Base-by-base conservation (phyloP, 2,113 vertebrate species). In the Phaetusa simplex region DNA sequence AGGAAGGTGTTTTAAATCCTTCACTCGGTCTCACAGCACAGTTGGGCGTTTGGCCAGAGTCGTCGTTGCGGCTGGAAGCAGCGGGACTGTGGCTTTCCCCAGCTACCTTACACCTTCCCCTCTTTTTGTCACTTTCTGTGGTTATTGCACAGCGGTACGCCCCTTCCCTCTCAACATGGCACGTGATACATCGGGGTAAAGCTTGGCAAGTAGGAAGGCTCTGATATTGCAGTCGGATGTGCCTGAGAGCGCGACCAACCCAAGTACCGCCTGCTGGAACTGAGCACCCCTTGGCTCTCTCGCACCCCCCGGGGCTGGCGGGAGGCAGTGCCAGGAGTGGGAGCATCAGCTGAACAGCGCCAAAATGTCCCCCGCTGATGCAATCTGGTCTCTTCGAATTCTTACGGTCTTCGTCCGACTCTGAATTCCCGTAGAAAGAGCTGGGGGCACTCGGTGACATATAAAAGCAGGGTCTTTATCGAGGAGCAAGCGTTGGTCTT, bases 231-330 rank as follows among this genome's bases (percentile, higher is more conserved):
- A 36, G 15, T 15, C 64, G 15, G 34, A 11, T 38, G 52, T 38
- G 21, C 42, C 42, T 7, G 40, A 32, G 26, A 38, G 15, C 32
- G 2, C 36, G 29, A 20, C 19, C 19, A 19, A 24, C 43, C 43
- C 5, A 1, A 13, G 36, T 16, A 20, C 45, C 11, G 2, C 43
- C 12, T 7, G 2, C 18, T 13, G 29, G 20, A 30, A 20, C 20
- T 7, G 17, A 4, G 45, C 16, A 8, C 24, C 55, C 45, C 40
- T 11, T 12, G 11, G 4, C 23, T 11, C 34, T 24, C 59, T 6
- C 2, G 0, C 12, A 2, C 14, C 12, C 19, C 16, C 45, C 7
- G 7, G 47, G 2, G 45, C 59, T 14, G 76, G 45, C 2, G 6
- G 76, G 47, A 62, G 12, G 53, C 53, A 49, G 47, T 49, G 47